Evolutionary conservation across 2,888 invertebrate species (phyloP).

Genomic region (Drosophila prostipennis): DNA sequence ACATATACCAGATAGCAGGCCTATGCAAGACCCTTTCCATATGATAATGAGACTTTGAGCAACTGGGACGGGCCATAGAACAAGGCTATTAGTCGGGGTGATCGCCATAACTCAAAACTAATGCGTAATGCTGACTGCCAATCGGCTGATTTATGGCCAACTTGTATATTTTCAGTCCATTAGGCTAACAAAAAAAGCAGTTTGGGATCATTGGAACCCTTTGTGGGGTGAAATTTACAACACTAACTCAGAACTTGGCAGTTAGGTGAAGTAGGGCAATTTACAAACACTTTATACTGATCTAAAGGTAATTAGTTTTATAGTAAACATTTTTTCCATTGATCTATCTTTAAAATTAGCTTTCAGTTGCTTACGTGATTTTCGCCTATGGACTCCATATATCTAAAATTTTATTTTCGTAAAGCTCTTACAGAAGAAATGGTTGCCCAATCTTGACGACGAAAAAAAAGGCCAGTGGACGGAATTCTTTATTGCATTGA

Average conservation of each 20-base stretch:
- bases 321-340: too few relatives aligned
- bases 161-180: conserved; percentile 15
- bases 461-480: conserved; percentile 14
- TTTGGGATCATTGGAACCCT: not conserved
- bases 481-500: conserved; percentile 61
- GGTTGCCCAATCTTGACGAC: conserved; percentile 18
- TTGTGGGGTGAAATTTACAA: not conserved
- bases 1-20: conserved; percentile 21
- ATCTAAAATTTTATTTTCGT: conserved; percentile 20
- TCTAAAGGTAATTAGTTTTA: not conserved
- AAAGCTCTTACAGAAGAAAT: conserved; percentile 19
- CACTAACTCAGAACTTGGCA: not conserved
- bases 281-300: not conserved
- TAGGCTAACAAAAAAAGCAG: not conserved
- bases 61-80: conserved; percentile 31
- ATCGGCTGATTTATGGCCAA: conserved; percentile 31
- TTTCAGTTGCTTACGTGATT: not conserved
- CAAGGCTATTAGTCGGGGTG: conserved; percentile 26
- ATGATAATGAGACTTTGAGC: conserved; percentile 30
- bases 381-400: not conserved
- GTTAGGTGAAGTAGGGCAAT: not conserved
- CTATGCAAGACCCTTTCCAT: conserved; percentile 25
- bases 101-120: conserved; percentile 20
- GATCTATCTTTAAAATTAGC: not conserved
- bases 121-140: conserved; percentile 21